These are phyloP conservation scores for Macaca mulatta DNA, from an alignment of 2,113 vertebrate genomes.

Conservation along the genomic window DNA sequence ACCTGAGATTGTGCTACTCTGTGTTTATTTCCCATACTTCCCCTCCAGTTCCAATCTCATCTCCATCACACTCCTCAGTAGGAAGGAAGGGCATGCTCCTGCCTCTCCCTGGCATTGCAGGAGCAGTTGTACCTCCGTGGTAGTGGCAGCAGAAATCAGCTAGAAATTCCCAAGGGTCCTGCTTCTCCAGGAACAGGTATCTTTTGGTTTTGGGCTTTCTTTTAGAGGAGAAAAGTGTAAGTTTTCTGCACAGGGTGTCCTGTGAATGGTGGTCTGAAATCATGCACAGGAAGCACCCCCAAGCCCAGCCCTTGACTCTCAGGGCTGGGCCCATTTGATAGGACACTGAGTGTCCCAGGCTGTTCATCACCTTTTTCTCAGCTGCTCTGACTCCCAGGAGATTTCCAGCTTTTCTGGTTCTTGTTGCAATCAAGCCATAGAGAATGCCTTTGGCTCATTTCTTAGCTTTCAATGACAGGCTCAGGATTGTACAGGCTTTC, in stretches of 20 bases:
- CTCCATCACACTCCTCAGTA: neutral
- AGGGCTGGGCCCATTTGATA: neutral
- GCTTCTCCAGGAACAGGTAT: neutral
- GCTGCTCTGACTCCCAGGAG: accelerated
- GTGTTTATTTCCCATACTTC: neutral
- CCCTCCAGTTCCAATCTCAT: neutral
- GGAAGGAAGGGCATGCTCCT: neutral
- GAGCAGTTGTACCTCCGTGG: accelerated
- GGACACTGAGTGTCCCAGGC: neutral
- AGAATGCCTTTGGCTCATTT: neutral
- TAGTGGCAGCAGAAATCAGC: neutral
- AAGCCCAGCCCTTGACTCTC: too few species aligned
- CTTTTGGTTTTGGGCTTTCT: neutral
- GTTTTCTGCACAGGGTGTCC: neutral
- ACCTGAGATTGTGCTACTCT: neutral
- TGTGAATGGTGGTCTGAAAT: neutral
- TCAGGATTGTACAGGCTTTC: neutral
- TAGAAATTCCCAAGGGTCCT: neutral
- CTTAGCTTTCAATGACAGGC: neutral
- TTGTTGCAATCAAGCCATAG: neutral
- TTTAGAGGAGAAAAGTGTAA: neutral
- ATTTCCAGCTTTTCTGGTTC: neutral
- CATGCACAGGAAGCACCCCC: neutral
- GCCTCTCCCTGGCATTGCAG: neutral
- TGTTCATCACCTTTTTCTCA: neutral